Evolutionary conservation across 2,113 vertebrate genomes (phyloP).

Genomic region (Ciconia boyciana): DNA sequence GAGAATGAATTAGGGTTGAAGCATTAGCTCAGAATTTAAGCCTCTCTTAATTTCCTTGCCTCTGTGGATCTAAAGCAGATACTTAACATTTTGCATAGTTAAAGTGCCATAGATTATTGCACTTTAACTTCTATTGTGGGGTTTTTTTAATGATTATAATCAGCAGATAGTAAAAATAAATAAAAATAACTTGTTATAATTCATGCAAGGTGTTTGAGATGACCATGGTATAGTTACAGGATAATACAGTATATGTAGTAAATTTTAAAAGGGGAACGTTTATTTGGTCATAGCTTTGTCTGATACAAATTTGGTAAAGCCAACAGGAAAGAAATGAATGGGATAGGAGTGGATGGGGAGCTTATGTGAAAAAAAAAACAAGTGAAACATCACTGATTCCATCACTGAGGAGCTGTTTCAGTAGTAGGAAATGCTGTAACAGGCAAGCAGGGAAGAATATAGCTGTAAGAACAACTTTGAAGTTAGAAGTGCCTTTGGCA

Average conservation of each 20-base stretch:
- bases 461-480: not conserved
- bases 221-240: not conserved
- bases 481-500: not conserved
- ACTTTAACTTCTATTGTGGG: not conserved
- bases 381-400: not conserved
- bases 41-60: constrained; percentile 34
- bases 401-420: not conserved
- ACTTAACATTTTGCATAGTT: not conserved
- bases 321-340: not conserved
- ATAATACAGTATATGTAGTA: not conserved
- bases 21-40: constrained; percentile 37
- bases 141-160: not conserved
- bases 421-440: not conserved
- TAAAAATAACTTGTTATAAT: not conserved
- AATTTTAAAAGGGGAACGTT: not conserved
- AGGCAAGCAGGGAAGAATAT: not conserved
- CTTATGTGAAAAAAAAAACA: not conserved
- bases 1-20: not conserved
- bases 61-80: not conserved
- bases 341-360: not conserved
- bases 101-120: not conserved
- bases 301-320: not conserved
- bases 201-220: not conserved
- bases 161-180: constrained; percentile 9
- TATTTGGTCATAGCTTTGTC: not conserved